Percentiles rank a stretch among this genome's conserved stretches.
These are phyloP conservation scores for Leptothorax acervorum DNA, from an alignment of 2,888 invertebrate genomes.

Conservation along the genomic window DNA sequence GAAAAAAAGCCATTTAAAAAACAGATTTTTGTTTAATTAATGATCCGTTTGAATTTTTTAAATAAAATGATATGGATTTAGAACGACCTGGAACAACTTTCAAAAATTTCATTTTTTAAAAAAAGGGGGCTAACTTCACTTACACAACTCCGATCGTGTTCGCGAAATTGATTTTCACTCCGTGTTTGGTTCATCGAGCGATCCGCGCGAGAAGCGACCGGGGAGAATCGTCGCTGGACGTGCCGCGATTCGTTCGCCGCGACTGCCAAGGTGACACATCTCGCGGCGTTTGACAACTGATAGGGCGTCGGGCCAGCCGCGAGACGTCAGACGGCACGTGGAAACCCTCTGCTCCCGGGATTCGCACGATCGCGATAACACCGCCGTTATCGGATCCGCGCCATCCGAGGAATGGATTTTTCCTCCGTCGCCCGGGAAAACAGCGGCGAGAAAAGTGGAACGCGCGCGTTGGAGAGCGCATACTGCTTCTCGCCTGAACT, in stretches of 20 bases:
- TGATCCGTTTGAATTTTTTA: too few species aligned
- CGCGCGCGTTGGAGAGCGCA: not conserved
- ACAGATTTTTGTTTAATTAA: too few species aligned
- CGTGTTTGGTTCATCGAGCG: not conserved
- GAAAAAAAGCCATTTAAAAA: too few species aligned
- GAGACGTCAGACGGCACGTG: not conserved
- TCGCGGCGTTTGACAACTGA: conserved; percentile 18
- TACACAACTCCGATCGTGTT: not conserved
- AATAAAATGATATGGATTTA: too few species aligned
- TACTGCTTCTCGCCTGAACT: not conserved
- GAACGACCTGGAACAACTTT: too few species aligned
- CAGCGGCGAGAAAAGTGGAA: conserved; percentile 25
- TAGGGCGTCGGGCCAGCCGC: not conserved
- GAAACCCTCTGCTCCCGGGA: not conserved
- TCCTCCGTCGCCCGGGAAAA: not conserved
- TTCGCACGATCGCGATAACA: conserved; percentile 21
- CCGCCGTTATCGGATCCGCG: conserved; percentile 21
- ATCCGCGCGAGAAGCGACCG: not conserved
- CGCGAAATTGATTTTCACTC: conserved; percentile 9
- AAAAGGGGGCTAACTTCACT: too few species aligned
- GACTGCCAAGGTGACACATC: conserved; percentile 17
- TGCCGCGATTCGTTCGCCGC: not conserved
- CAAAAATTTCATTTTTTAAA: too few species aligned
- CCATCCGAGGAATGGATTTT: not conserved
- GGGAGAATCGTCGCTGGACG: too few species aligned